These are phyloP conservation scores for Cephalotes varians DNA, from an alignment of 2,888 invertebrate genomes.

Conservation along the genomic window DNA sequence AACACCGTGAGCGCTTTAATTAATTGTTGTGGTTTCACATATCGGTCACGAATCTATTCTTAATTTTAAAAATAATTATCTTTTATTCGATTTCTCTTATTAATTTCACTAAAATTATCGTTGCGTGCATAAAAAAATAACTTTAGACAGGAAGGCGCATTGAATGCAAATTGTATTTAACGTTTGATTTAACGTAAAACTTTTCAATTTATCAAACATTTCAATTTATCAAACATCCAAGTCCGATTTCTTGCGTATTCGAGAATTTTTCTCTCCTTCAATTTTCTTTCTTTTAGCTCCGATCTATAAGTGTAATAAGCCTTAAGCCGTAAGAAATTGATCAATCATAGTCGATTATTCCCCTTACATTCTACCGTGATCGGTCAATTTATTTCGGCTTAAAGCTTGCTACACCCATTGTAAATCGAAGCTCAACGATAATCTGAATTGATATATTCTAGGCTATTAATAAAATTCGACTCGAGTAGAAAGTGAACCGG, in stretches of 20 bases:
- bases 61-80: too few species aligned
- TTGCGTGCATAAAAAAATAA: not conserved
- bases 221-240: not conserved
- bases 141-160: not conserved
- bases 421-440: too few species aligned
- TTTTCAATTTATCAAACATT: not conserved
- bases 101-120: not conserved
- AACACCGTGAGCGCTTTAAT: too few species aligned
- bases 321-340: too few species aligned
- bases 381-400: too few species aligned
- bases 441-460: not conserved
- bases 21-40: too few species aligned
- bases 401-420: too few species aligned
- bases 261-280: not conserved
- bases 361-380: too few species aligned
- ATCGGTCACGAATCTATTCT: too few species aligned
- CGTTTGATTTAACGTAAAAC: not conserved
- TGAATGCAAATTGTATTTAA: not conserved
- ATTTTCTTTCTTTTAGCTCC: not conserved
- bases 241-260: not conserved
- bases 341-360: too few species aligned
- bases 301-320: too few species aligned
- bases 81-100: not conserved
- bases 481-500: not conserved
- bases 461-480: not conserved